Base-by-base conservation (phyloP, 2,888 invertebrate species). In the Metacarcinus magister region DNA sequence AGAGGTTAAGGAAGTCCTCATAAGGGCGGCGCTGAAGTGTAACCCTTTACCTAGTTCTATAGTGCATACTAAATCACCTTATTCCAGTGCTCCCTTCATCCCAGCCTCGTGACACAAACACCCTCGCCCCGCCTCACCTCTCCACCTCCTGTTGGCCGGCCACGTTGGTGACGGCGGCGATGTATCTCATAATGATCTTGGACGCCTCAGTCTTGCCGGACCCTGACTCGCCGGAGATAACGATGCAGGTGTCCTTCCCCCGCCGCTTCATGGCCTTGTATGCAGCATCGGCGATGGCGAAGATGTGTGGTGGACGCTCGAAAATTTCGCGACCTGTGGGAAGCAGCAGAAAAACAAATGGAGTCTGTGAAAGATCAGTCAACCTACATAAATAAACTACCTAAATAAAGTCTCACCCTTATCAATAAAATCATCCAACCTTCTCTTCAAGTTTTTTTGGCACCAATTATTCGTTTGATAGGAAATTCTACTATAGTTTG, bases 161-260 rank as follows among this genome's bases (percentile, higher is more conserved):
- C 97, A 98, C 97, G 98, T 99, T 99, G 44, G 99, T 99, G 97
- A 99, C 99, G 3, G 99, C 99, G 0, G 99, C 99, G 97, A 99
- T 99, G 97, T 98, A 98, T 97, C 99, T 99, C 99, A 99, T 99
- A 97, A 99, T 99, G 97, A 99, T 99, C 98, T 99, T 99, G 96
- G 99, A 99, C 0, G 99, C 99, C 97, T 99, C 99, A 8, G 99
- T 99, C 98, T 99, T 99, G 67, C 99, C 99, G 43, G 99, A 98
- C 1, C 99, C 99, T 0, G 99, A 99, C 98, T 99, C 99, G 0
- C 99, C 97, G n/a, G 99, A 99, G 97, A 99, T 99, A 82, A 99
- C 99, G 97, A 99, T 99, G 97, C 99, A 99, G 7, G 99, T 99
- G 98, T 99, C 99, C 97, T 98, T 98, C 93, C 99, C 98, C 97